A percentile compares a stretch with the other conserved stretches of the same genome.
These are phyloP conservation scores for Suncus etruscus DNA, from an alignment of 2,113 vertebrate species.

Conservation along the genomic window DNA sequence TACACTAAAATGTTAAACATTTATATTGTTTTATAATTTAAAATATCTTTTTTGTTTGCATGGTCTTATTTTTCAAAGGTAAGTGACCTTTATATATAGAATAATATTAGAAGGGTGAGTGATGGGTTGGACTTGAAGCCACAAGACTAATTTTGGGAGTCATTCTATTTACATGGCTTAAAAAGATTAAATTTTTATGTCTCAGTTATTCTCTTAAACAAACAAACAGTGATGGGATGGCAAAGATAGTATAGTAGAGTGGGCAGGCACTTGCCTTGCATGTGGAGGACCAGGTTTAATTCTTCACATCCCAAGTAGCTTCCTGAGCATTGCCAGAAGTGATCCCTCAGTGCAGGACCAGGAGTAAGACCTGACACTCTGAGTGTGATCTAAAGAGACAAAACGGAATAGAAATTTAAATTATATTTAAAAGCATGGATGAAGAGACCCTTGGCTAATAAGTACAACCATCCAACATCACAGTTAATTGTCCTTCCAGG, in stretches of 20 bases:
- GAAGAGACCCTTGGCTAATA: constrained; percentile 15
- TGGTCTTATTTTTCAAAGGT: constrained; percentile 43
- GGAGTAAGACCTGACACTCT: too few species aligned
- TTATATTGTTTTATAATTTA: neutral
- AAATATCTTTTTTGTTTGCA: neutral
- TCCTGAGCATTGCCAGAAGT: too few species aligned
- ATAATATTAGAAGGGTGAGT: constrained; percentile 24
- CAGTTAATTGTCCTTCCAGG: constrained; percentile 34
- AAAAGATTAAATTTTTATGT: neutral
- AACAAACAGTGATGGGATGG: neutral
- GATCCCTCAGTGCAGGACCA: too few species aligned
- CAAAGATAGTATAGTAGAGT: too few species aligned
- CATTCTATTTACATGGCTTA: neutral
- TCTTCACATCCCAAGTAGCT: too few species aligned
- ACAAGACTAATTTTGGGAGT: neutral
- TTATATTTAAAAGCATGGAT: neutral
- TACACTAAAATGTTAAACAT: constrained; percentile 34
- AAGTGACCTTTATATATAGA: neutral
- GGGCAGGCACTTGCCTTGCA: too few species aligned
- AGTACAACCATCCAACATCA: neutral
- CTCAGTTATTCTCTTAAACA: constrained; percentile 31
- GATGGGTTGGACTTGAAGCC: constrained; percentile 24
- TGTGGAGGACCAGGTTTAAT: too few species aligned
- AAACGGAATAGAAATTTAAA: neutral
- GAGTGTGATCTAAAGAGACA: too few species aligned